A percentile compares a stretch with the other conserved stretches of the same genome.
Evolutionary conservation across 2,888 invertebrate species (phyloP).

Genomic region (Sericinus montela): DNA sequence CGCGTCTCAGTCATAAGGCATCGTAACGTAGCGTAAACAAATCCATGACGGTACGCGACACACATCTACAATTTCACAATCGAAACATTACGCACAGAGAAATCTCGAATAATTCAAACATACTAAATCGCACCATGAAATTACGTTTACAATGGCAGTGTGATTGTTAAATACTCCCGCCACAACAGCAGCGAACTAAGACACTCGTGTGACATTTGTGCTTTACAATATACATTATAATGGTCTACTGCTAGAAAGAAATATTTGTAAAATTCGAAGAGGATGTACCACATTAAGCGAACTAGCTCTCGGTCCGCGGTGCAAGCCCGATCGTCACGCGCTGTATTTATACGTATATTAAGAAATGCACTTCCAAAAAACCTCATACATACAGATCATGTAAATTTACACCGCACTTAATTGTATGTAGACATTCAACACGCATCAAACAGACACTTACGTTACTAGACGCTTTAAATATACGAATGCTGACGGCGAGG

Average conservation of each 20-base stretch:
- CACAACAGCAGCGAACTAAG: constrained; percentile 46
- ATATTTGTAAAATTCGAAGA: constrained; percentile 48
- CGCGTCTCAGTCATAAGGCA: constrained; percentile 62
- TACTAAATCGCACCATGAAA: constrained; percentile 54
- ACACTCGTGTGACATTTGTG: constrained; percentile 70
- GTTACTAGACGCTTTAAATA: constrained; percentile 45
- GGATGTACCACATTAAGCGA: constrained; percentile 41
- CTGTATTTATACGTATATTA: constrained; percentile 64
- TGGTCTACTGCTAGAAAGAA: constrained; percentile 60
- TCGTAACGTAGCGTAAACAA: constrained; percentile 51
- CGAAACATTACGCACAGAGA: constrained; percentile 36
- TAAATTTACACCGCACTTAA: constrained; percentile 62
- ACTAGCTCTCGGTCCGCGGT: constrained; percentile 70
- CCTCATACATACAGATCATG: constrained; percentile 61
- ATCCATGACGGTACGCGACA: constrained; percentile 35
- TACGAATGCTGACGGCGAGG: constrained; percentile 36
- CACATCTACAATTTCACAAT: constrained; percentile 32
- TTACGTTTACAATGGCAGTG: constrained; percentile 72
- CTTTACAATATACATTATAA: constrained; percentile 55
- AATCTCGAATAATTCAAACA: constrained; percentile 41
- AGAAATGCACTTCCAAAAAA: constrained; percentile 73
- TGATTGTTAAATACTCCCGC: constrained; percentile 56
- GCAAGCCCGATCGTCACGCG: constrained; percentile 63
- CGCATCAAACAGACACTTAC: constrained; percentile 63
- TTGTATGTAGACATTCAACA: constrained; percentile 73